These are phyloP conservation scores for Lacanobia wlatinum DNA, from an alignment of 2,888 invertebrate genomes.

Conservation along the genomic window DNA sequence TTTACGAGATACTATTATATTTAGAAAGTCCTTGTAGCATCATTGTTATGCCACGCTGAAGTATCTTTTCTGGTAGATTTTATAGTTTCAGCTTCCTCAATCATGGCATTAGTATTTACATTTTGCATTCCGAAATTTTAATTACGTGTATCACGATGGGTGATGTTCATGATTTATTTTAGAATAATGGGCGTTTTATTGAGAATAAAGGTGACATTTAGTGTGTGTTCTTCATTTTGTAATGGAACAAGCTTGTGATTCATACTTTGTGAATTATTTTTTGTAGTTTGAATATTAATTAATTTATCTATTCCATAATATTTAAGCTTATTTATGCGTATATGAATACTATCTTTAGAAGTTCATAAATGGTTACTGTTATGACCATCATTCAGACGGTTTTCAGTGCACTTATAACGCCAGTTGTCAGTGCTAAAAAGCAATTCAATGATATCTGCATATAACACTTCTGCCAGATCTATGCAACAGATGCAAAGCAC, in stretches of 20 bases:
- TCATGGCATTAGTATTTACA: constrained; percentile 51
- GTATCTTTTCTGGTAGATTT: constrained; percentile 59
- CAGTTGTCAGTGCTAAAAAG: constrained; percentile 26
- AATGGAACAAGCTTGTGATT: constrained; percentile 1
- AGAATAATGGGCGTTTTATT: constrained; percentile 27
- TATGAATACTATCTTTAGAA: not conserved
- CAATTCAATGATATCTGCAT: constrained; percentile 38
- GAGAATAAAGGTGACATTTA: constrained; percentile 20
- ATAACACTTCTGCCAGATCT: constrained; percentile 33
- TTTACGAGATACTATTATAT: constrained; percentile 67
- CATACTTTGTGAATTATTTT: not conserved
- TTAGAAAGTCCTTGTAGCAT: constrained; percentile 66
- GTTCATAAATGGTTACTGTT: not conserved
- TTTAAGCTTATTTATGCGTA: not conserved
- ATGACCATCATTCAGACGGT: constrained; percentile 6
- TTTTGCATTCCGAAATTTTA: constrained; percentile 55
- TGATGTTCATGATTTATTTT: constrained; percentile 3
- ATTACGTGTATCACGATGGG: constrained; percentile 30
- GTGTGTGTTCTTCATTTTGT: constrained; percentile 33
- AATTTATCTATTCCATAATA: not conserved
- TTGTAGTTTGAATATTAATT: not conserved
- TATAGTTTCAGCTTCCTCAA: constrained; percentile 51
- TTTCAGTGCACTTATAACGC: constrained; percentile 9
- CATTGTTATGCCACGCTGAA: constrained; percentile 58
- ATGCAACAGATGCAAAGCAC: constrained; percentile 37